Percentiles rank a stretch among this genome's conserved stretches.
Conservation (phyloP, 2,888 invertebrate species). For the Cheilosia grossa region DNA sequence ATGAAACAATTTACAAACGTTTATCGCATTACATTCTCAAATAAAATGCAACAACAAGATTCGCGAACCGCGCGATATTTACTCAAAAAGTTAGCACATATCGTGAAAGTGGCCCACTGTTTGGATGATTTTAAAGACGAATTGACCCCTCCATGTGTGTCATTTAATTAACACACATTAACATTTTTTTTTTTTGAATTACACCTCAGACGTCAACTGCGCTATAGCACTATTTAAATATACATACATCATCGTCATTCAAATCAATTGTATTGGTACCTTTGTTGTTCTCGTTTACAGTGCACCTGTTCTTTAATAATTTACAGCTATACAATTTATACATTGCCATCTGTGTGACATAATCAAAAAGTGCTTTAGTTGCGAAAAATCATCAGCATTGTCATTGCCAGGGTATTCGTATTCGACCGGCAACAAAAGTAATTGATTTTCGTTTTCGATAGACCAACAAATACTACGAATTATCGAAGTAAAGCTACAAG, state of each 20-base stretch:
- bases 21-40: neutral
- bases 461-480: slow-evolving; percentile 8
- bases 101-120: neutral
- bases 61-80: neutral
- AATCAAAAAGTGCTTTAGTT: no score
- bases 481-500: slow-evolving; percentile 1
- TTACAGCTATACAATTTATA: no score
- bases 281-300: no score
- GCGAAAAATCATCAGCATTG: neutral
- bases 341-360: no score
- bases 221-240: neutral
- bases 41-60: neutral
- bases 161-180: slow-evolving; percentile 27
- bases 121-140: slow-evolving; percentile 21
- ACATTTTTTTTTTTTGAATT: neutral
- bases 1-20: neutral
- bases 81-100: slow-evolving; percentile 7
- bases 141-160: slow-evolving; percentile 22
- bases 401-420: slow-evolving; percentile 34
- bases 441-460: slow-evolving; percentile 6
- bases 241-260: neutral
- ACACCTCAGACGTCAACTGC: neutral
- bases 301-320: no score
- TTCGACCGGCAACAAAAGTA: neutral
- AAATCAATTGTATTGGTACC: no score